Conservation (phyloP, 2,113 vertebrate species). For the Cygnus buccinator region DNA sequence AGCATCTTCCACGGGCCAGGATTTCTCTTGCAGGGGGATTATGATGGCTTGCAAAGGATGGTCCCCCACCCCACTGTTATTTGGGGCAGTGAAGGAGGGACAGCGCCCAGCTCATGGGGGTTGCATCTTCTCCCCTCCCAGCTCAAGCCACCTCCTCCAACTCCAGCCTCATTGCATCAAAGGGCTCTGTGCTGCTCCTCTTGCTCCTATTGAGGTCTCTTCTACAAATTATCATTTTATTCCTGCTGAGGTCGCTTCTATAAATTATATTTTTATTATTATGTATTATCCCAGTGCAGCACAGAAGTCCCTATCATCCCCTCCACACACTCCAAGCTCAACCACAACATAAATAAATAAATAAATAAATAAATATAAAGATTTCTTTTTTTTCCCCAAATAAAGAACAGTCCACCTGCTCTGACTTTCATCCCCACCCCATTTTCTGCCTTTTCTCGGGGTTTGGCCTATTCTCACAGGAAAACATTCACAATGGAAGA, state of each 20-base stretch:
- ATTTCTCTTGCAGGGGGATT: accelerated
- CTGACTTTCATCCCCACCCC: not conserved
- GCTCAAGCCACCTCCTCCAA: constrained; percentile 28
- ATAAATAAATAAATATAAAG: too few species aligned
- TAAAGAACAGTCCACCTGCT: not conserved
- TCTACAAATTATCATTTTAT: constrained; percentile 27
- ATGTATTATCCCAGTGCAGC: too few species aligned
- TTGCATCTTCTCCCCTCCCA: not conserved
- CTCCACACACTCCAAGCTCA: not conserved
- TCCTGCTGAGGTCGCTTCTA: too few species aligned
- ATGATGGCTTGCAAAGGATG: not conserved
- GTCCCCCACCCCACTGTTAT: not conserved
- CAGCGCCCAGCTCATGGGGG: accelerated
- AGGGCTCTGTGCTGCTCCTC: constrained; percentile 69
- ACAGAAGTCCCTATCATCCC: not conserved
- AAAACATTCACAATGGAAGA: not conserved
- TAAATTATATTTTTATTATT: too few species aligned
- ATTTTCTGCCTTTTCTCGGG: not conserved
- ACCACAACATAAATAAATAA: not conserved
- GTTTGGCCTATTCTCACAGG: not conserved
- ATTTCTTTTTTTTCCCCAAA: not conserved
- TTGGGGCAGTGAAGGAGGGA: not conserved
- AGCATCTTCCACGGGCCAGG: not conserved
- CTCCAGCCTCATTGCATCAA: constrained; percentile 31
- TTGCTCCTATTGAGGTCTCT: not conserved